Evolutionary conservation across 2,888 invertebrate species (phyloP).

Genomic region (Trachelus troglodyta): DNA sequence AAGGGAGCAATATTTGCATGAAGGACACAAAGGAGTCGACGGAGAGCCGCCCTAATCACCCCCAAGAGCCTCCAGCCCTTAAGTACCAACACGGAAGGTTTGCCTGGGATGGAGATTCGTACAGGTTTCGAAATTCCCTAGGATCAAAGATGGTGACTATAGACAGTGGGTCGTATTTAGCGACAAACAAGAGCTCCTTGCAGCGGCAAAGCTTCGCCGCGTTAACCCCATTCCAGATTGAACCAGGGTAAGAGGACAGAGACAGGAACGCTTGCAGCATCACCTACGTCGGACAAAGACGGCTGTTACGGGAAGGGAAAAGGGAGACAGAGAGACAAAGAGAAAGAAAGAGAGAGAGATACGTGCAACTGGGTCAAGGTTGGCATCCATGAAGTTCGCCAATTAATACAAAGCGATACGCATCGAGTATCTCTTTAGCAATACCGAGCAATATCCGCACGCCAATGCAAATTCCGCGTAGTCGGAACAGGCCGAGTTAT

Average conservation of each 20-base stretch:
- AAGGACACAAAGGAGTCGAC: neutral
- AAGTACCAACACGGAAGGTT: neutral
- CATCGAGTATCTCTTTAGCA: neutral
- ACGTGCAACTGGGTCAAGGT: neutral
- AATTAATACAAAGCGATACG: neutral
- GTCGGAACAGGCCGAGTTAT: neutral
- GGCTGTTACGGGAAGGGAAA: too few relatives aligned
- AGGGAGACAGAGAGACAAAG: too few relatives aligned
- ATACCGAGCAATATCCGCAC: neutral
- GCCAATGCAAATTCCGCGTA: neutral
- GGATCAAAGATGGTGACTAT: neutral
- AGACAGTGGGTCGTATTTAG: neutral
- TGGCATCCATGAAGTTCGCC: neutral
- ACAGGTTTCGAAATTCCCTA: neutral
- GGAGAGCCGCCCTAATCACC: neutral
- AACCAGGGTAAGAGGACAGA: neutral
- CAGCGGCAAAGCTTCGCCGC: neutral
- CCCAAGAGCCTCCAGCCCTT: neutral
- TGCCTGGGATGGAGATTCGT: neutral
- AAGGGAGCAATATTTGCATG: neutral
- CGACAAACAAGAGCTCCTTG: neutral
- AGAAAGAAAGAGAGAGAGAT: neutral
- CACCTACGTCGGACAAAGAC: neutral
- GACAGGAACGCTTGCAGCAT: neutral
- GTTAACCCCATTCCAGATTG: neutral